Base-by-base conservation (phyloP, 2,888 invertebrate genomes). In the Dynastes tityus region DNA sequence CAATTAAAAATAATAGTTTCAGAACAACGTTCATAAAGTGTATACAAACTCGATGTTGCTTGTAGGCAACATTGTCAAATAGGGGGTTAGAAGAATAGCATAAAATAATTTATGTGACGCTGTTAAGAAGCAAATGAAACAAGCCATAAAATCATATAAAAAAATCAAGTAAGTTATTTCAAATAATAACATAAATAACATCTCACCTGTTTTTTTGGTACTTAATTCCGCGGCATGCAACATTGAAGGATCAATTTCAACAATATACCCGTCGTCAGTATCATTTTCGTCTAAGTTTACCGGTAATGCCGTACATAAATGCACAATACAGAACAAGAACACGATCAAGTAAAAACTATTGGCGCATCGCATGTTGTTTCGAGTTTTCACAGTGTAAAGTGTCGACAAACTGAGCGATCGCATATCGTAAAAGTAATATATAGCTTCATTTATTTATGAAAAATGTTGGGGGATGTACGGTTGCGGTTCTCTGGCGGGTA, bases 381-480 rank as follows among this genome's bases (percentile, higher is more conserved):
- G 27, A 8, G 51, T 51, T 49, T 29, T 13, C 51, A 63, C 63
- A 63, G 0, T 45, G 51, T 70, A 51, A 51, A 49, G 27, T 51
- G 37, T 58, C 32, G 37, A 58, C 71, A 22, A 71, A 71, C 71
- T 71, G 37, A 71, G 0, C 58, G 40, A 16, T 37, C 58, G 32
- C n/a, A 4, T 37, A 71, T 9, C 22, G 16, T 40, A 71, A 71
- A 55, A 37, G 27, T 71, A 71, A 58, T 58, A 71, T 71, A 58
- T 71, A 71, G 53, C 16, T 71, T 71, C 11, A 71, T 74, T 74
- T 61, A 22, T 74, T 74, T 74, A 45, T 22, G 61, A 74, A 27
- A 45, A 63, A 74, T 49, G 40, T 74, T 11, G 73, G 73, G 73
- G 73, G 73, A 74, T 74, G 73, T 58, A 74, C 73, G 37, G 29